These are phyloP conservation scores for Hiodon tergisus DNA, from an alignment of 2,113 vertebrate genomes.

Conservation along the genomic window DNA sequence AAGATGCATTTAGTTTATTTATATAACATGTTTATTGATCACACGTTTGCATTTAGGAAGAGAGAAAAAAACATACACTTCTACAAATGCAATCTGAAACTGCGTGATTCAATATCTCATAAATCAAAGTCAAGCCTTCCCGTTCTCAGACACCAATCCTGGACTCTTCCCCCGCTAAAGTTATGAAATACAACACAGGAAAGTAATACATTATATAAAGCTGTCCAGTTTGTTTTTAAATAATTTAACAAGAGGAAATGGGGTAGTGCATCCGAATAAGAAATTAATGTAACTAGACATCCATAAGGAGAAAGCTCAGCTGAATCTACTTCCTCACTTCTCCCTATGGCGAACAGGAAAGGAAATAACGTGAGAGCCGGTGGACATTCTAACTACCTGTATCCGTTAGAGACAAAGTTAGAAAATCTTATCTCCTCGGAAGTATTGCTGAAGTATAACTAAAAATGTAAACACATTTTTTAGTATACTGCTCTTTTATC, in stretches of 20 bases:
- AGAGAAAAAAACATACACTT: background rate
- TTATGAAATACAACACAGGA: conserved; percentile 3
- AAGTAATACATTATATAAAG: conserved; percentile 9
- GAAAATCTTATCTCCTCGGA: too few species aligned
- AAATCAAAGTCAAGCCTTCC: conserved; percentile 7
- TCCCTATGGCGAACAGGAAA: background rate
- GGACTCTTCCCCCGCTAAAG: background rate
- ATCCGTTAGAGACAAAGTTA: too few species aligned
- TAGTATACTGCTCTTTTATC: too few species aligned
- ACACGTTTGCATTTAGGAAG: too few species aligned
- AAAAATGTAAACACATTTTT: too few species aligned
- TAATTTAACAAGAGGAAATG: conserved; percentile 13
- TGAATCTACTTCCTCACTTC: background rate
- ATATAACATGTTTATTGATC: too few species aligned
- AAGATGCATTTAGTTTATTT: too few species aligned
- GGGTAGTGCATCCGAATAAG: conserved; percentile 15
- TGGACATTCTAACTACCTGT: too few species aligned
- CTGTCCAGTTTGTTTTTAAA: conserved; percentile 17
- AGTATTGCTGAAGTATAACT: too few species aligned
- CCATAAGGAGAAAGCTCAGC: background rate
- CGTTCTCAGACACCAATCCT: background rate
- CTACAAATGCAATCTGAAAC: background rate
- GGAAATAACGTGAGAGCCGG: too few species aligned
- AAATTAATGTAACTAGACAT: conserved; percentile 15
- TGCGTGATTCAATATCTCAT: background rate